Evolutionary conservation across 2,113 vertebrate species (phyloP).

Genomic region (Rattus norvegicus): GRCr8 NC_086026.1:45350501-45351000

Average conservation of each 20-base stretch:
- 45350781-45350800: neutral
- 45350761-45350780: neutral
- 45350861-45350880: neutral
- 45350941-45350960: neutral
- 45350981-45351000: neutral
- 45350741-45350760: neutral
- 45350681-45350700: too few relatives aligned
- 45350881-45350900: neutral
- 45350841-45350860: neutral
- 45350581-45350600: too few relatives aligned
- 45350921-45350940: neutral
- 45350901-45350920: neutral
- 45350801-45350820: neutral
- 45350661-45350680: too few relatives aligned
- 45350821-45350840: neutral
- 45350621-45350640: too few relatives aligned
- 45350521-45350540: too few relatives aligned
- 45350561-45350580: too few relatives aligned
- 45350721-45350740: neutral
- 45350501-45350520: too few relatives aligned
- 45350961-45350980: neutral
- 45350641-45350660: too few relatives aligned
- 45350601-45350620: too few relatives aligned
- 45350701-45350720: too few relatives aligned
- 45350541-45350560: too few relatives aligned